phyloP scores from a whole-genome alignment of 2,888 invertebrate genomes.

The Noctua janthe region DNA sequence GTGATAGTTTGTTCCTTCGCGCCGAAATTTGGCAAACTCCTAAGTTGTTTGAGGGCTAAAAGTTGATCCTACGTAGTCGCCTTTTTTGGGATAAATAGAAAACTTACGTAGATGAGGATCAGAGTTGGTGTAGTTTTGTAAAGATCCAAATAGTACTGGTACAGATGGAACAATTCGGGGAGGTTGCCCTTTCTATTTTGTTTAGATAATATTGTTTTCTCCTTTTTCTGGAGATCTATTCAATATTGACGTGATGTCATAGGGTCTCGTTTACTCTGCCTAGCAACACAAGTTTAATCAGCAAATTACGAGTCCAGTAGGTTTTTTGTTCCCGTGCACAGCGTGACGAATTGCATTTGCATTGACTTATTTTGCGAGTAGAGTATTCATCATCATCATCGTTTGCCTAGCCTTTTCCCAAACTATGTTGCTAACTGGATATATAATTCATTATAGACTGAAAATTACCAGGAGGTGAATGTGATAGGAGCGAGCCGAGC shows the following conservation, averaged over 20 bases:
- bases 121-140: conserved; percentile 56
- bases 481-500: neutral
- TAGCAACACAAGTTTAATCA: neutral
- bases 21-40: conserved; percentile 68
- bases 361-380: neutral
- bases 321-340: neutral
- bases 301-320: neutral
- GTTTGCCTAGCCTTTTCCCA: no score
- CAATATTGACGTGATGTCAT: conserved; percentile 22
- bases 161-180: conserved; percentile 12
- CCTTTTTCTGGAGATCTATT: neutral
- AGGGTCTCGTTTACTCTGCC: neutral
- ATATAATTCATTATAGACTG: neutral
- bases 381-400: no score
- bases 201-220: neutral
- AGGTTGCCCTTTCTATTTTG: conserved; percentile 17
- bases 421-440: no score
- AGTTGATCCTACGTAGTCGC: conserved; percentile 67
- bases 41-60: conserved; percentile 60
- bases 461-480: neutral
- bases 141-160: conserved; percentile 20
- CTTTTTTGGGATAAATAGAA: conserved; percentile 67
- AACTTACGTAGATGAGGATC: conserved; percentile 54
- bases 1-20: conserved; percentile 59
- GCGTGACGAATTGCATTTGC: conserved; percentile 17